Evolutionary conservation across 2,888 invertebrate species (phyloP), one percentile per base, ranked within the genome.

Genomic region (Luffia ferchaultella): DNA sequence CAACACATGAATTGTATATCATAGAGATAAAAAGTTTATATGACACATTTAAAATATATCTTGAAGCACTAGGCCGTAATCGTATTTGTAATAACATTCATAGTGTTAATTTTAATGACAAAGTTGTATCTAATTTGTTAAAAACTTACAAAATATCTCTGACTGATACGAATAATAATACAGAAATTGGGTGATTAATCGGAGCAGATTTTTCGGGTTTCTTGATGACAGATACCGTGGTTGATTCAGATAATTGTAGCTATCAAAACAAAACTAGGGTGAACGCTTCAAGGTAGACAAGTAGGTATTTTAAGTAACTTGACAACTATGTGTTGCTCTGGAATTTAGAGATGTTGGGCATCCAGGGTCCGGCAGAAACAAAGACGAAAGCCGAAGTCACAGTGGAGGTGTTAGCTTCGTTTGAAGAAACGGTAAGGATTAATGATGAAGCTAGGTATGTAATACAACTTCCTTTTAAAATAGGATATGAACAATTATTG

Each of bases 251-350:
- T 2, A 17, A 42, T 42, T n/a, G 19, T 42, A 18, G 48, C 48
- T n/a, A 42, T 48, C 1, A 42, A 42, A 2, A 42, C 48, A 18
- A 48, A 48, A 16, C 18, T 48, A 42, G 48, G 48, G 5, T 48
- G 48, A 42, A 42, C 48, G 2, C 2, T 48, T 1, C 48, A 48
- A 42, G 48, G 48, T 12, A 2, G 18, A 16, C 41, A 2, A 5
- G 16, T 20, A 2, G 42, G 42, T 16, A 42, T 18, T 18, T 42
- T 40, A 7, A 40, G 15, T 40, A 9, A 7, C 15, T 40, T 47
- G 18, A 41, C 47, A 16, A 41, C 18, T 17, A 41, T n/a, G n/a
- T 2, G 7, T 18, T 42, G 9, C 20, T 49, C 15, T 16, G 48
- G 48, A 2, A 2, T n/a, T 2, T 48, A 19, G 48, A 48, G n/a